These are phyloP conservation scores for Argyresthia albistria DNA, from an alignment of 2,888 invertebrate species.

Conservation along the genomic window DNA sequence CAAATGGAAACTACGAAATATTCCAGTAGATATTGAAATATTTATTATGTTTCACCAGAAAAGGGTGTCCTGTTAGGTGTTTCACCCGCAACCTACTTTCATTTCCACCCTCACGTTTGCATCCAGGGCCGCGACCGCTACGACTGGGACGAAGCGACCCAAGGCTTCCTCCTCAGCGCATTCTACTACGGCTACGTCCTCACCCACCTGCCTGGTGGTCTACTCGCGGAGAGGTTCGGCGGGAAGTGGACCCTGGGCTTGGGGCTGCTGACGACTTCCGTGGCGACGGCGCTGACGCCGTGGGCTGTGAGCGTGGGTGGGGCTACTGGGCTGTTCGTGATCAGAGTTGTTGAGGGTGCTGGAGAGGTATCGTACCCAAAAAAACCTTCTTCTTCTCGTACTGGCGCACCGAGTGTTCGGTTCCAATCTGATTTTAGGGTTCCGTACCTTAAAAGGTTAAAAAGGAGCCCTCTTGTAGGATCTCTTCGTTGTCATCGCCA, in stretches of 20 bases:
- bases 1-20: too few species aligned
- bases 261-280: conserved; percentile 83
- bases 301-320: conserved; percentile 72
- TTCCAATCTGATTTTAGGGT: too few species aligned
- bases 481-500: too few species aligned
- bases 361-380: conserved; percentile 73
- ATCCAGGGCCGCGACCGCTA: conserved; percentile 52
- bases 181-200: conserved; percentile 90
- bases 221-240: conserved; percentile 85
- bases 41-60: too few species aligned
- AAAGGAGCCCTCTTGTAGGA: too few species aligned
- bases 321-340: conserved; percentile 65
- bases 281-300: conserved; percentile 86
- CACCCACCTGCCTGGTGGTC: conserved; percentile 87
- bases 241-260: conserved; percentile 87
- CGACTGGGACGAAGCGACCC: conserved; percentile 78
- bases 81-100: too few species aligned
- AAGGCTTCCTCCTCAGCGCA: conserved; percentile 83
- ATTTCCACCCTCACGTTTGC: too few species aligned
- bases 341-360: conserved; percentile 60
- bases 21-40: too few species aligned
- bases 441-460: too few species aligned
- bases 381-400: too few species aligned
- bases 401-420: too few species aligned
- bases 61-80: too few species aligned